phyloP scores from a whole-genome alignment of 1,140 invertebrate species.

The Drosophila kurseongensis region DNA sequence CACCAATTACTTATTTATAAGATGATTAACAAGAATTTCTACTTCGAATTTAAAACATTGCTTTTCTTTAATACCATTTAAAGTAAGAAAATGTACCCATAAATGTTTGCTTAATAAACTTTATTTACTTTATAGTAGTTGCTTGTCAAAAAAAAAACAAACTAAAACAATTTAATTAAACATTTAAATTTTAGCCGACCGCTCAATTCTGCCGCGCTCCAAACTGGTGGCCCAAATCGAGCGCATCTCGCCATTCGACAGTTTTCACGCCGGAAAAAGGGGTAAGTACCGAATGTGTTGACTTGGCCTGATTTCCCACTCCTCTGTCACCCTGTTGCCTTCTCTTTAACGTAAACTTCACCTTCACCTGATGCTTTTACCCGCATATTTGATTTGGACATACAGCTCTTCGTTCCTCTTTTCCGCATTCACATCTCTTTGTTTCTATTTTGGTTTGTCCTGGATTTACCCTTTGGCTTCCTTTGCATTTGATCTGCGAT shows the following conservation, averaged over 20 bases:
- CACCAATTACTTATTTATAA: no score
- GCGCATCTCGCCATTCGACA: slow-evolving; percentile 94
- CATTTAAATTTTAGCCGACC: slow-evolving; percentile 85
- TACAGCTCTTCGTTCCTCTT: neutral
- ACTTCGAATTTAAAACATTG: no score
- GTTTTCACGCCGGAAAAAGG: slow-evolving; percentile 95
- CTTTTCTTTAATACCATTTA: no score
- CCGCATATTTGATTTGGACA: slow-evolving; percentile 36
- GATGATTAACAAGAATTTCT: no score
- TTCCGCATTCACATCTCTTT: neutral
- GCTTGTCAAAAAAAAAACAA: no score
- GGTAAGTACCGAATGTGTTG: slow-evolving; percentile 86
- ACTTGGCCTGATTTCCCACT: slow-evolving; percentile 17
- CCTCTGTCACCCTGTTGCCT: slow-evolving; percentile 2
- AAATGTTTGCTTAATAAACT: no score
- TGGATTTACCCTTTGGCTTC: slow-evolving; percentile 29
- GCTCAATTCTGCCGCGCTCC: slow-evolving; percentile 92
- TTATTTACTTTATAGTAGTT: no score
- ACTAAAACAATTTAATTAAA: no score
- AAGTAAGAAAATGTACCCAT: no score
- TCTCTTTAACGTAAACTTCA: slow-evolving; percentile 6
- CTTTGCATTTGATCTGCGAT: slow-evolving; percentile 46
- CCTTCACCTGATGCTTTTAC: slow-evolving; percentile 25
- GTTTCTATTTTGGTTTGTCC: slow-evolving; percentile 5
- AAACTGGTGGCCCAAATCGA: slow-evolving; percentile 94